Evolutionary conservation across 2,797 vertebrate genomes (phyloP).

Genomic region (Aldrovandia affinis): DNA sequence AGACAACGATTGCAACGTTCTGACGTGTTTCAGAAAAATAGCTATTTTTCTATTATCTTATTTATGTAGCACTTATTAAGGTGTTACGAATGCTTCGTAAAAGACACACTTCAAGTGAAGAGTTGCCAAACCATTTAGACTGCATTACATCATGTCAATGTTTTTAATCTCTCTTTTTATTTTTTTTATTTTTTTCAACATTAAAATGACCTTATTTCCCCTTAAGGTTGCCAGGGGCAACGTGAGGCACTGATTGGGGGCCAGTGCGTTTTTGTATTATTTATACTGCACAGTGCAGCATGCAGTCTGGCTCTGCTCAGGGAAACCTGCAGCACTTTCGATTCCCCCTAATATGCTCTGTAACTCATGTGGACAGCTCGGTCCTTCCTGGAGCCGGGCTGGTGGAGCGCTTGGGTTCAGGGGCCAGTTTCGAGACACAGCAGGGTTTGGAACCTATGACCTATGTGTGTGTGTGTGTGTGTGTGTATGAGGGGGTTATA

Average conservation of each 20-base stretch:
- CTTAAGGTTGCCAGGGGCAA: slow-evolving; percentile 13
- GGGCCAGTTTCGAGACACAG: not conserved
- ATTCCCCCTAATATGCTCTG: not conserved
- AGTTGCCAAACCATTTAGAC: not conserved
- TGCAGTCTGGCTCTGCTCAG: not conserved
- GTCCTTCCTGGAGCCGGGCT: not conserved
- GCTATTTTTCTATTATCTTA: too few species aligned
- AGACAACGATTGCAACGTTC: too few species aligned
- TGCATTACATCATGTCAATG: not conserved
- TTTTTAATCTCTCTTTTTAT: not conserved
- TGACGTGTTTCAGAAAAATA: too few species aligned
- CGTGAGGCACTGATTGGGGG: not conserved
- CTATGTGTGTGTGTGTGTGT: not conserved
- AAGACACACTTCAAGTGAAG: not conserved
- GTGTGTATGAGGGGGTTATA: not conserved
- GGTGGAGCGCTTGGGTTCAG: too few species aligned
- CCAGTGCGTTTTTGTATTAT: not conserved
- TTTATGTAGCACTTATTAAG: not conserved
- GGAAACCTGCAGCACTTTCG: not conserved
- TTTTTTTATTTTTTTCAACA: not conserved
- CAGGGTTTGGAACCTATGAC: not conserved
- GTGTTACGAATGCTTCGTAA: not conserved
- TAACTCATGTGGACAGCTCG: not conserved
- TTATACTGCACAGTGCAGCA: not conserved
- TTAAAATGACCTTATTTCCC: not conserved